phyloP scores from a whole-genome alignment of 2,113 vertebrate species.

The Dendropsophus ebraccatus region DNA sequence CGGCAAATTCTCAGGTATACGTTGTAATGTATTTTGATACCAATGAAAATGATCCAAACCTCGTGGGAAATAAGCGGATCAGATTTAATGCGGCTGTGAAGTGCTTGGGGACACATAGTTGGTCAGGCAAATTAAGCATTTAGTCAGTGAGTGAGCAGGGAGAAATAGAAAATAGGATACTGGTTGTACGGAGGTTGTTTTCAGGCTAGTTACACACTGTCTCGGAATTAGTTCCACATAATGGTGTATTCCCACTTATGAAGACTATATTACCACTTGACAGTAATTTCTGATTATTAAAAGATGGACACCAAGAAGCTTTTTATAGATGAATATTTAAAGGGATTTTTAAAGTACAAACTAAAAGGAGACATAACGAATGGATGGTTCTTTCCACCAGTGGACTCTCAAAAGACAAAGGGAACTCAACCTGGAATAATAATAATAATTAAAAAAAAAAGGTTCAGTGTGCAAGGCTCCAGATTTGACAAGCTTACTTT shows the following conservation, averaged over 20 bases:
- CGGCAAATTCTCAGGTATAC: not conserved
- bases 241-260: not conserved
- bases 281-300: not conserved
- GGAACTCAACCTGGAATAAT: too few relatives aligned
- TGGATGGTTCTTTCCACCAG: too few relatives aligned
- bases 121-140: constrained; percentile 44
- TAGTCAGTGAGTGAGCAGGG: constrained; percentile 38
- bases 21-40: constrained; percentile 12
- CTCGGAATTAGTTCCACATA: constrained; percentile 23
- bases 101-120: constrained; percentile 21
- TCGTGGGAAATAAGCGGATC: constrained; percentile 40
- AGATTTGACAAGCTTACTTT: too few relatives aligned
- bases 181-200: not conserved
- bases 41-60: constrained; percentile 27
- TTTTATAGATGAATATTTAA: not conserved
- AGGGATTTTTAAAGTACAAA: too few relatives aligned
- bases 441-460: too few relatives aligned
- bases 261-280: constrained; percentile 12
- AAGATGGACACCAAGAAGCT: not conserved
- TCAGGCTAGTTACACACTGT: constrained; percentile 22
- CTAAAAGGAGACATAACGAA: too few relatives aligned
- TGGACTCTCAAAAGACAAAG: too few relatives aligned
- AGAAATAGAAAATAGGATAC: constrained; percentile 24
- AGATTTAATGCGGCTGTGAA: constrained; percentile 35
- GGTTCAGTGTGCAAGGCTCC: too few relatives aligned